Percentiles rank a stretch among this genome's conserved stretches.
Conservation (phyloP, 2,888 invertebrate species). For the Ormyrus rosae region DNA sequence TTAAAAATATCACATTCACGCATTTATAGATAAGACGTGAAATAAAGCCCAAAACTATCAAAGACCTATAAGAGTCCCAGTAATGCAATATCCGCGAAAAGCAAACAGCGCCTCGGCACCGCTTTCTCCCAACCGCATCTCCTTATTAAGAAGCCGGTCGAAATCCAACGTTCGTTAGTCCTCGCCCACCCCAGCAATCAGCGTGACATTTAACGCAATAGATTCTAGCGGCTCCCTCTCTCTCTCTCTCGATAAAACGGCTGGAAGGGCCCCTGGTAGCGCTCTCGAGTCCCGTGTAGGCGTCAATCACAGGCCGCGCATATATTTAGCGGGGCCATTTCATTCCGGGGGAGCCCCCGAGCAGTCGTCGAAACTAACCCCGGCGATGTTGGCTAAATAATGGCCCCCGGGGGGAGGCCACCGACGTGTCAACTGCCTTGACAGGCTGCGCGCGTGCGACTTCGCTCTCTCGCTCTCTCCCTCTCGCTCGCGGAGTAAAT, state of each 20-base stretch:
- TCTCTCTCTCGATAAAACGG: slow-evolving; percentile 12
- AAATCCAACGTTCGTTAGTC: background rate
- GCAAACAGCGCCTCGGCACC: background rate
- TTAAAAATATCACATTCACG: no score
- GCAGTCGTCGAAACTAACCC: slow-evolving; percentile 33
- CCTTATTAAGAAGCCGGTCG: background rate
- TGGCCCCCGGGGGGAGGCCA: slow-evolving; percentile 70
- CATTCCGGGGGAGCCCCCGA: slow-evolving; percentile 44
- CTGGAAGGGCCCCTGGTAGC: slow-evolving; percentile 6
- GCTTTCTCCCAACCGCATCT: background rate
- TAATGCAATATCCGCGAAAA: background rate
- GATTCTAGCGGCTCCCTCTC: background rate
- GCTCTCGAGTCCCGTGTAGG: slow-evolving; percentile 67
- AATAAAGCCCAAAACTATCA: no score
- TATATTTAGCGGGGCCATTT: slow-evolving; percentile 69
- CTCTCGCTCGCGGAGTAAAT: slow-evolving; percentile 57
- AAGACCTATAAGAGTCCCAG: no score
- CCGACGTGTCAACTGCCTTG: slow-evolving; percentile 74
- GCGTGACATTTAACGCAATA: slow-evolving; percentile 42
- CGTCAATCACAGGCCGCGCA: slow-evolving; percentile 75
- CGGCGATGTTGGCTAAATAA: slow-evolving; percentile 73
- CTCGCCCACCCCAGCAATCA: slow-evolving; percentile 36
- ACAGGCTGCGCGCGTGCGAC: slow-evolving; percentile 66
- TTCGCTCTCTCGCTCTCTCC: slow-evolving; percentile 58
- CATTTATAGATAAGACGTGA: no score